Base-by-base conservation (phyloP, 1,140 invertebrate genomes). In the Diploscapter pachys region DNA sequence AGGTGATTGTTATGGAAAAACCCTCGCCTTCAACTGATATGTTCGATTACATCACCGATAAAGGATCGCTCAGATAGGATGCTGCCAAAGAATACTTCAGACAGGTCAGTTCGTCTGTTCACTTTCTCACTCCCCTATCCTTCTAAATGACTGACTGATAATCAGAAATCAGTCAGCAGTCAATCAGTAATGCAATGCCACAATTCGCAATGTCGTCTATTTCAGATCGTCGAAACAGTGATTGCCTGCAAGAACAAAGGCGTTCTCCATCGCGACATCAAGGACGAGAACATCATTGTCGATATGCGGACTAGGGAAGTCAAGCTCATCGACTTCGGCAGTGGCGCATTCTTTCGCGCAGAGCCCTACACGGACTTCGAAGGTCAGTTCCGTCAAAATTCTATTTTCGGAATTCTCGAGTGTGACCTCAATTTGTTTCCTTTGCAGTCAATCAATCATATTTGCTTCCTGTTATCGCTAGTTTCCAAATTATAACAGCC, bases 1-100 rank as follows among this genome's bases (percentile, higher is more conserved):
- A 77, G 82, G 86, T 91, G 57, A 89, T 91, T 59, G 87, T 91
- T 9, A 90, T 91, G 88, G 90, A 91, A 81, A 81, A 89, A 69
- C 90, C 90, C 9, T 88, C 90, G 65, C 86, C 87, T 48, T 88
- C 87, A 70, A 89, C 88, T 81, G 90, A 91, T 81, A 86, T 91
- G 52, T 91, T 90, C 81, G 90, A 91, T 83, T 91, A 89, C 82
- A 91, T 91, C 75, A 90, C 90, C n/a, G 89, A 90, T 81, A 87
- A 88, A 76, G 89, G 88, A 50, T 85, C 87, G 56, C 82, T 91
- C 2, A 86, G 87, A 50, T 90, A 91, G 81, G 79, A 86, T 31
- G 78, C 88, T 49, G 89, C 90, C 5, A 86, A 88, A 68, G 78
- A 86, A 11, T 90, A 90, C 81, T 90, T 90, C 78, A 76, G 81